Evolutionary conservation across 2,797 vertebrate species (phyloP).

Genomic region (Pangasius larnaudii): DNA sequence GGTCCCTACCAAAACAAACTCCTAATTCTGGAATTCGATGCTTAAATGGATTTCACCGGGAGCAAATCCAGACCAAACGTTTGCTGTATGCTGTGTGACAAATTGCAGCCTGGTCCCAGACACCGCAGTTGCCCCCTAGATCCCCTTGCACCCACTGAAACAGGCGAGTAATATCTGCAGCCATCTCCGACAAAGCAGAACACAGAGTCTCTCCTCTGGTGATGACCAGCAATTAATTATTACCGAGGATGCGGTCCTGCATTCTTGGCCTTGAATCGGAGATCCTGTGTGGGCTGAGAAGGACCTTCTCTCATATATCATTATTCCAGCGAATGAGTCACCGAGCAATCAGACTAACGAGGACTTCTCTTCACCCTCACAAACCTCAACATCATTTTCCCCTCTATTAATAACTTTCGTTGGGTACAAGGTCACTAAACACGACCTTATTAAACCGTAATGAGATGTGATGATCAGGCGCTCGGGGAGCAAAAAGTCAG

Average conservation of each 20-base stretch:
- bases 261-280: constrained; percentile 59
- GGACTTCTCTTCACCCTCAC: constrained; percentile 63
- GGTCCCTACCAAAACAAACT: constrained; percentile 45
- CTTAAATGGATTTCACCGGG: constrained; percentile 45
- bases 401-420: constrained; percentile 21
- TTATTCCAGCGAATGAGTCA: constrained; percentile 65
- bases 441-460: constrained; percentile 9
- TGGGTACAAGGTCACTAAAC: constrained; percentile 4
- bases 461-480: constrained; percentile 19
- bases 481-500: constrained; percentile 27
- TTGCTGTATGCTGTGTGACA: constrained; percentile 32
- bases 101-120: constrained; percentile 23
- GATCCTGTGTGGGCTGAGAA: constrained; percentile 66
- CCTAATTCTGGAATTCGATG: constrained; percentile 42
- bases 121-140: not conserved
- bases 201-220: constrained; percentile 55
- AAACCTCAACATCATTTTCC: constrained; percentile 36
- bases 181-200: constrained; percentile 39
- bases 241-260: constrained; percentile 61
- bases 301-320: constrained; percentile 59
- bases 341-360: constrained; percentile 63
- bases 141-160: constrained; percentile 15
- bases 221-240: constrained; percentile 62
- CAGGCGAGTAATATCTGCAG: constrained; percentile 55
- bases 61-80: constrained; percentile 32